A percentile compares a stretch with the other conserved stretches of the same genome.
These are phyloP conservation scores for Vulpes lagopus DNA, from an alignment of 2,113 vertebrate species.

Conservation along the genomic window DNA sequence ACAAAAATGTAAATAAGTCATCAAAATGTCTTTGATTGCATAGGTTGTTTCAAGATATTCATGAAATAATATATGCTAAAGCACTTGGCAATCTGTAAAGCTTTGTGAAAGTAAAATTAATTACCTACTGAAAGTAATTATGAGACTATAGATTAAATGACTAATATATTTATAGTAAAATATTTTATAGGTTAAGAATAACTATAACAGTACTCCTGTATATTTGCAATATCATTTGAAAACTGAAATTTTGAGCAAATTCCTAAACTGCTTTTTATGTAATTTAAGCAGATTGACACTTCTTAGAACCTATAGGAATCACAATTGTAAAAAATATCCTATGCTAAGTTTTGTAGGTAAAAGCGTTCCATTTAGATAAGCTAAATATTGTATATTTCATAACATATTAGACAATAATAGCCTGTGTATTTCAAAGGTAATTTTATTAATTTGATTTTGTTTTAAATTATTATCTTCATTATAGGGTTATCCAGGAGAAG, in stretches of 20 bases:
- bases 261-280: constrained; percentile 18
- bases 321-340: background rate
- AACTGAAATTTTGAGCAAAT: background rate
- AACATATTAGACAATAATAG: background rate
- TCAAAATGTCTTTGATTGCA: background rate
- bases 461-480: constrained; percentile 77
- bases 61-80: background rate
- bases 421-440: background rate
- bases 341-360: background rate
- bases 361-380: constrained; percentile 36
- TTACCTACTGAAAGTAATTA: background rate
- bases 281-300: constrained; percentile 19
- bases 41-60: background rate
- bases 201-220: background rate
- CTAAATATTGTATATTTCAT: constrained; percentile 42
- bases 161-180: background rate
- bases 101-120: constrained; percentile 29
- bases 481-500: constrained; percentile 97
- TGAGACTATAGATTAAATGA: constrained; percentile 11
- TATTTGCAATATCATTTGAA: constrained; percentile 24
- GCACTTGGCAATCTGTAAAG: background rate
- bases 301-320: background rate
- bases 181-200: constrained; percentile 36
- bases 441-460: background rate
- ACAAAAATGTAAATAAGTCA: constrained; percentile 51